Evolutionary conservation across 2,888 invertebrate species (phyloP).

Genomic region (Cataglyphis altisquamis): DNA sequence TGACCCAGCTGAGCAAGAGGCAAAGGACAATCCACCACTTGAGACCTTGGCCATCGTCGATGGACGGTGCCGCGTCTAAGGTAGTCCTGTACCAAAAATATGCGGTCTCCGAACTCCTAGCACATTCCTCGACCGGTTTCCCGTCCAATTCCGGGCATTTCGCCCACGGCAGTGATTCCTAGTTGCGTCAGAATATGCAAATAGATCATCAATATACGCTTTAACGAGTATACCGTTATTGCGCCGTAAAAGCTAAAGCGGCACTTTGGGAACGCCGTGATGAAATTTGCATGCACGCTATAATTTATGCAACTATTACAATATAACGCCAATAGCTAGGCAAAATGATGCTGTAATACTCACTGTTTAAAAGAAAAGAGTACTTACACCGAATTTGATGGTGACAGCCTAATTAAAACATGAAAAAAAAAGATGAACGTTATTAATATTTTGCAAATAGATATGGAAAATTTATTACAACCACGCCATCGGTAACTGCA

Average conservation of each 20-base stretch:
- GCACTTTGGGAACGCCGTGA: background rate
- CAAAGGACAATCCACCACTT: constrained; percentile 98
- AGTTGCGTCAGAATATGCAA: constrained; percentile 63
- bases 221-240: constrained; percentile 34
- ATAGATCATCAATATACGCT: constrained; percentile 39
- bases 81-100: constrained; percentile 98
- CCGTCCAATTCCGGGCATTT: constrained; percentile 92
- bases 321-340: background rate
- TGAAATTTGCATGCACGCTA: constrained; percentile 23
- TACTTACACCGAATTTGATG: constrained; percentile 83
- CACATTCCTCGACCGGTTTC: constrained; percentile 93
- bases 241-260: constrained; percentile 23
- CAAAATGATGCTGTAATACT: background rate
- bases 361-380: background rate
- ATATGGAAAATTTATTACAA: background rate
- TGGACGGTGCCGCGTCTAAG: constrained; percentile 94
- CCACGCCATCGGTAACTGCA: background rate
- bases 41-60: constrained; percentile 94
- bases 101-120: constrained; percentile 94
- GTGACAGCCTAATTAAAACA: constrained; percentile 79
- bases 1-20: constrained; percentile 94
- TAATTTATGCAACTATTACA: background rate
- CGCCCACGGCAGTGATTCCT: constrained; percentile 95
- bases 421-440: constrained; percentile 70
- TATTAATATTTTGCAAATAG: background rate